Evolutionary conservation across 2,888 invertebrate species (phyloP).

Genomic region (Tenthredo notha): DNA sequence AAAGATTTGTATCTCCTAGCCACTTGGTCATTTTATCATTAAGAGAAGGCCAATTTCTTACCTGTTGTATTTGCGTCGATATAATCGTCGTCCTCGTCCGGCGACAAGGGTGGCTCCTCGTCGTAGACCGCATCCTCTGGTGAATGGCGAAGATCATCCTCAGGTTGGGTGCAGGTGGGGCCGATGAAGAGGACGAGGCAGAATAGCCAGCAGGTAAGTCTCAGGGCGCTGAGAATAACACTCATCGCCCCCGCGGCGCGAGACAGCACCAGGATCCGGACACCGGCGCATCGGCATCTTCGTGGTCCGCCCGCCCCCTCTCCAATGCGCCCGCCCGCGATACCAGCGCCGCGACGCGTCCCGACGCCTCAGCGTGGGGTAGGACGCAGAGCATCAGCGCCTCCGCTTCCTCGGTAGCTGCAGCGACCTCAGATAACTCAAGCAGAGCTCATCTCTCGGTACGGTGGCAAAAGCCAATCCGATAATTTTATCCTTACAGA

Average conservation of each 20-base stretch:
- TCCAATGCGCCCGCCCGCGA: slow-evolving; percentile 59
- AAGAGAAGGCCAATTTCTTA: slow-evolving; percentile 60
- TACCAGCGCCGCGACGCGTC: slow-evolving; percentile 58
- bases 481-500: not conserved
- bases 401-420: not conserved
- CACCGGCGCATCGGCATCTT: slow-evolving; percentile 77
- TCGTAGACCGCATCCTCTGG: slow-evolving; percentile 64
- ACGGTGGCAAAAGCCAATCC: not conserved
- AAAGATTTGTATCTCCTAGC: not conserved
- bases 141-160: slow-evolving; percentile 59
- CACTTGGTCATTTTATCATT: too few relatives aligned
- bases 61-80: slow-evolving; percentile 77
- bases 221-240: slow-evolving; percentile 76
- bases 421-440: not conserved
- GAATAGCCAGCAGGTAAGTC: slow-evolving; percentile 75
- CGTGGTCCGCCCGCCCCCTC: slow-evolving; percentile 65
- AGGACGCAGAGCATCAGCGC: slow-evolving; percentile 33
- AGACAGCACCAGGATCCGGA: slow-evolving; percentile 77
- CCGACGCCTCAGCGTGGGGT: slow-evolving; percentile 53
- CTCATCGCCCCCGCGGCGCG: slow-evolving; percentile 78
- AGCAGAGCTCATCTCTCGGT: slow-evolving; percentile 24
- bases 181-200: slow-evolving; percentile 71
- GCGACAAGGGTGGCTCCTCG: slow-evolving; percentile 69
- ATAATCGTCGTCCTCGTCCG: slow-evolving; percentile 75
- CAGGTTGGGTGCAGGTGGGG: slow-evolving; percentile 54